Evolutionary conservation across 1,140 invertebrate genomes (phyloP).

Genomic region (Phenacoccus solenopsis): DNA sequence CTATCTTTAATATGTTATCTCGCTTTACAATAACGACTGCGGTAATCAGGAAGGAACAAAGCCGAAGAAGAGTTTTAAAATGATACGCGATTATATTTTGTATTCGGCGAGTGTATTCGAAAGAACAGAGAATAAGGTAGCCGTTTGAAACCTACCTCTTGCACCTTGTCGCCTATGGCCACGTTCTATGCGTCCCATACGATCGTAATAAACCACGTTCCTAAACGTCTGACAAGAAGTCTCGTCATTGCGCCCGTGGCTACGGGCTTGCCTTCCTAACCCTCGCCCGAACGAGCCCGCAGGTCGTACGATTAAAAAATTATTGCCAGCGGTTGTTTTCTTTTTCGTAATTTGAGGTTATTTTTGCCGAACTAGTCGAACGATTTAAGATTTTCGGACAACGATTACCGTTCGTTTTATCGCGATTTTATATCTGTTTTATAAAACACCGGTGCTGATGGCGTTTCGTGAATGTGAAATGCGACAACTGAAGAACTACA

Average conservation of each 20-base stretch:
- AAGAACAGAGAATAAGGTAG: neutral
- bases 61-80: neutral
- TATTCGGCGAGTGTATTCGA: neutral
- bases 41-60: constrained; percentile 5
- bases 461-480: too few relatives aligned
- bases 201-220: constrained; percentile 12
- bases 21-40: neutral
- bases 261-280: neutral
- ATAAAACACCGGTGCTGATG: too few relatives aligned
- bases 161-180: constrained; percentile 6
- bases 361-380: too few relatives aligned
- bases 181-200: neutral
- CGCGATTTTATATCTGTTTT: too few relatives aligned
- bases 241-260: neutral
- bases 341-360: too few relatives aligned
- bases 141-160: constrained; percentile 5
- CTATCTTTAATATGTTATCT: too few relatives aligned
- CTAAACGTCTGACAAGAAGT: constrained; percentile 8
- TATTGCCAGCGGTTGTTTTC: too few relatives aligned
- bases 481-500: too few relatives aligned
- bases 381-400: too few relatives aligned
- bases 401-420: too few relatives aligned
- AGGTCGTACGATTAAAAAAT: too few relatives aligned
- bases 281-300: too few relatives aligned
- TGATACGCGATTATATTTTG: neutral